These are phyloP conservation scores for Leucania comma DNA, from an alignment of 2,888 invertebrate genomes.

Conservation along the genomic window DNA sequence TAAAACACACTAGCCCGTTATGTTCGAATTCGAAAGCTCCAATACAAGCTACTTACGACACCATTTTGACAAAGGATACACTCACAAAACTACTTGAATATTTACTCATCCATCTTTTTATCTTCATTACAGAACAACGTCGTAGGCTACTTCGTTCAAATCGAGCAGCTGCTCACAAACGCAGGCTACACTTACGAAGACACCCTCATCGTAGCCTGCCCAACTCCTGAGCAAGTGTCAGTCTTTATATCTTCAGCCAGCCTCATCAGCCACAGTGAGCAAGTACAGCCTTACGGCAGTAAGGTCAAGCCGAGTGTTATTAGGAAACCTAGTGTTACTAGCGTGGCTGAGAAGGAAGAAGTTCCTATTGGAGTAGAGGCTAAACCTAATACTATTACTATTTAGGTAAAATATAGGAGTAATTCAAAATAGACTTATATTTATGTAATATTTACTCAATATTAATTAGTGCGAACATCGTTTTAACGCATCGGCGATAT, in stretches of 20 bases:
- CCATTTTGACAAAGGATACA: too few relatives aligned
- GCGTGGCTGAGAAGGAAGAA: slow-evolving; percentile 74
- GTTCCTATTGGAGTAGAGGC: slow-evolving; percentile 38
- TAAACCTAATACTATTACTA: slow-evolving; percentile 30
- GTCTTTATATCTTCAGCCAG: slow-evolving; percentile 96
- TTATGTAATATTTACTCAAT: slow-evolving; percentile 9
- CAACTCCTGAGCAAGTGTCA: slow-evolving; percentile 98
- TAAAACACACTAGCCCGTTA: not conserved
- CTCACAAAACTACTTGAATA: not conserved
- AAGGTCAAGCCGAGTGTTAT: slow-evolving; percentile 79
- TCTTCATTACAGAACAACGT: slow-evolving; percentile 94
- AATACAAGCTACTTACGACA: too few relatives aligned
- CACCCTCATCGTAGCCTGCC: slow-evolving; percentile 96
- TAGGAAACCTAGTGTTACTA: slow-evolving; percentile 81
- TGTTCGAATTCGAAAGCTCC: too few relatives aligned
- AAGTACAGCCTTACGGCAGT: slow-evolving; percentile 85
- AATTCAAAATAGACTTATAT: not conserved
- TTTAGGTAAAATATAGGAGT: slow-evolving; percentile 32
- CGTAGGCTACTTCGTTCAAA: slow-evolving; percentile 96
- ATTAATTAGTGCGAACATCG: not conserved
- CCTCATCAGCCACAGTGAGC: slow-evolving; percentile 89
- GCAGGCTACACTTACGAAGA: slow-evolving; percentile 96
- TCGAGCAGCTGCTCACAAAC: slow-evolving; percentile 94
- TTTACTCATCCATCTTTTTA: not conserved
- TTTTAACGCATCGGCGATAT: not conserved